Evolutionary conservation across 2,888 invertebrate species (phyloP), one percentile per base, ranked within the genome.

Genomic region (Seira musarum): DNA sequence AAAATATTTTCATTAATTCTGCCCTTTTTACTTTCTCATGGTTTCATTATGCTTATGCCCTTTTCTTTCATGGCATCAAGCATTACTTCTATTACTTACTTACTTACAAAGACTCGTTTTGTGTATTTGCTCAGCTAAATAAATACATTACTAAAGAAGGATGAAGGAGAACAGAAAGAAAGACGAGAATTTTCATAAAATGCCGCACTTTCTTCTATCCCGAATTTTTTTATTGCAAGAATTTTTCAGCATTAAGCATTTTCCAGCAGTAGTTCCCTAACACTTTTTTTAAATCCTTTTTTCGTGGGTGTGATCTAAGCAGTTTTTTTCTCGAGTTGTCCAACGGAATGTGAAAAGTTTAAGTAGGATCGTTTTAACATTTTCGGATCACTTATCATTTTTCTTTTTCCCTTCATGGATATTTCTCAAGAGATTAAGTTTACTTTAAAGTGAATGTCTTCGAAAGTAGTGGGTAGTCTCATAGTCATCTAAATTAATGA

Each of bases 1-100:
- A 76, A 76, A 76, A 70, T 76, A 76, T 76, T 40, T 76, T 76
- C 76, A 76, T 76, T 76, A 76, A 76, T 76, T 76, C 76, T 76
- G 65, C 76, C 70, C 76, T 76, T 76, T n/a, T 76, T 76, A 70
- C 70, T 70, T 70, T 76, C 76, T 76, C 70, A 76, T 69, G 64
- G 64, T 76, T 76, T 76, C 76, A 70, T 70, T 76, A 40, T 40
- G 13, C 40, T 40, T 40, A 40, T 40, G 40, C 64, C 24, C n/a
- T 40, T 17, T 35, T 5, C 22, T 68, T 40, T 40, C 35, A 60
- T 64, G 63, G 57, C 70, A 57, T 65, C 30, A 65, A 60, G 49
- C 24, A 65, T 46, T 64, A 49, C 24, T 19, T 19, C 67, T 46
- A 64, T n/a, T n/a, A n/a, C n/a, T n/a, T n/a, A n/a, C n/a, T n/a